Conservation (phyloP, 2,797 vertebrate genomes). For the Anniella stebbinsi region DNA sequence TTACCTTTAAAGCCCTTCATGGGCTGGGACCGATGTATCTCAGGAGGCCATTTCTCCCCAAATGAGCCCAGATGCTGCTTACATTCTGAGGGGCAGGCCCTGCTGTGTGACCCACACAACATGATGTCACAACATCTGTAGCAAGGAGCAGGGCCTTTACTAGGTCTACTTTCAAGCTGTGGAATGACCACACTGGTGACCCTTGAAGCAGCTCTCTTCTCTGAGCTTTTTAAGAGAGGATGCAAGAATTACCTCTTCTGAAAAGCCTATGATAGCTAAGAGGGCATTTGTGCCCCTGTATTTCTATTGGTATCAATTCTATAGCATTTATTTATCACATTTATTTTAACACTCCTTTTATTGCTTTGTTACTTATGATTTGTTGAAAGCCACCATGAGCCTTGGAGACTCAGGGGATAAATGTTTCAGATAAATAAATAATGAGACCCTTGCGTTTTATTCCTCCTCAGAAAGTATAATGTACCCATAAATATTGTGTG, state of each 20-base stretch:
- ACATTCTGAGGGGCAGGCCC: background rate
- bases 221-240: background rate
- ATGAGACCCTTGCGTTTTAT: background rate
- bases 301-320: background rate
- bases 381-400: background rate
- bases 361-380: slow-evolving; percentile 14
- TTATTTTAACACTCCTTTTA: slow-evolving; percentile 5
- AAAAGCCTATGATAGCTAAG: background rate
- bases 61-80: background rate
- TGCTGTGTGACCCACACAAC: background rate
- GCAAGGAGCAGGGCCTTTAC: background rate
- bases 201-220: background rate
- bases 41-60: background rate
- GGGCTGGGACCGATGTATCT: background rate
- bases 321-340: slow-evolving; percentile 13
- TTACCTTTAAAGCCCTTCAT: background rate
- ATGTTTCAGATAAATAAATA: background rate
- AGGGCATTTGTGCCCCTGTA: background rate
- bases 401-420: background rate
- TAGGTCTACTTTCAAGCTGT: background rate
- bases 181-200: background rate
- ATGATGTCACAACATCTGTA: background rate
- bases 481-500: background rate
- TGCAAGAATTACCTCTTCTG: background rate
- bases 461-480: slow-evolving; percentile 4